Percentiles rank a stretch among this genome's conserved stretches.
Conservation (phyloP, 2,113 vertebrate genomes). For the Sarotherodon lohbergeri region DNA sequence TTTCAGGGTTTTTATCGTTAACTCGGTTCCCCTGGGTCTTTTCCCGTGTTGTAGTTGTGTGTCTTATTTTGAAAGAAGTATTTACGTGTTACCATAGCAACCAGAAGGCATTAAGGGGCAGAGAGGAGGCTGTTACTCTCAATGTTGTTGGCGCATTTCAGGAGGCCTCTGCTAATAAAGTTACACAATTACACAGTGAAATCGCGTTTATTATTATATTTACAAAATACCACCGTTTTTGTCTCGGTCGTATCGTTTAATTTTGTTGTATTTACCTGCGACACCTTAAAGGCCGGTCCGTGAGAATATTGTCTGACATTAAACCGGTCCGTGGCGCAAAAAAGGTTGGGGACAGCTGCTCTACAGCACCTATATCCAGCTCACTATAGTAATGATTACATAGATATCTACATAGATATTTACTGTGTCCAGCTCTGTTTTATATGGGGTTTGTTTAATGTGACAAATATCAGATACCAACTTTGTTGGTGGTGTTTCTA, state of each 20-base stretch:
- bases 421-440: neutral
- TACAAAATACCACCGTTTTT: fast-evolving
- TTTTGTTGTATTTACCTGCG: neutral
- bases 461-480: neutral
- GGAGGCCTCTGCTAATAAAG: neutral
- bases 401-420: neutral
- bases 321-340: fast-evolving
- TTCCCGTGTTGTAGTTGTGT: fast-evolving
- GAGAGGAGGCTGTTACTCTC: fast-evolving
- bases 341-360: fast-evolving
- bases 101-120: neutral
- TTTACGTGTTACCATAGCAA: fast-evolving
- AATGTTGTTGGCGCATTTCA: neutral
- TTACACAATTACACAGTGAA: neutral
- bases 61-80: too few species aligned
- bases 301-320: fast-evolving
- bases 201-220: neutral
- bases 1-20: too few species aligned
- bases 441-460: neutral
- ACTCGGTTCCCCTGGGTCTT: fast-evolving
- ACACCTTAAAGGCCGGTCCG: fast-evolving
- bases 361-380: neutral
- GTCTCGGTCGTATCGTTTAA: neutral
- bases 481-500: fast-evolving
- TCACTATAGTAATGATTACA: fast-evolving